These are phyloP conservation scores for Myotis planiceps DNA, from an alignment of 2,797 vertebrate species.

Conservation along the genomic window DNA sequence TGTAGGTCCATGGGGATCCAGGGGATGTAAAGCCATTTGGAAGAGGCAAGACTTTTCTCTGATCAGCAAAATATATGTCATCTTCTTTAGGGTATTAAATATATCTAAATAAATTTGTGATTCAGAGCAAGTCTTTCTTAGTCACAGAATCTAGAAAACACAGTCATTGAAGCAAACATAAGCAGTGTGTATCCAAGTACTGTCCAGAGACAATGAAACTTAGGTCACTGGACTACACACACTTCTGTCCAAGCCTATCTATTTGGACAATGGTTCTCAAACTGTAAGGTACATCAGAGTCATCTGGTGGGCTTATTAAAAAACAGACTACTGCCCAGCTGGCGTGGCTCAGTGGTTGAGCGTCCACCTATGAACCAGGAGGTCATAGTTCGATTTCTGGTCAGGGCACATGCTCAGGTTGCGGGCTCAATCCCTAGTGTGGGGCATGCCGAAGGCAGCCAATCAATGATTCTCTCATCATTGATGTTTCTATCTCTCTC, in stretches of 20 bases:
- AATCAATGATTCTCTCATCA: no score
- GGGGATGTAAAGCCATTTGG: neutral
- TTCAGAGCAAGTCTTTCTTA: neutral
- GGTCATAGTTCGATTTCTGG: no score
- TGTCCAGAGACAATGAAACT: neutral
- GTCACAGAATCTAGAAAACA: neutral
- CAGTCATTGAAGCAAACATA: neutral
- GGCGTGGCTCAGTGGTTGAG: no score
- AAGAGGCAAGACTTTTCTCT: neutral
- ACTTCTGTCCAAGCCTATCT: neutral
- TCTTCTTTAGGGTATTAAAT: neutral
- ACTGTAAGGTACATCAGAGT: neutral
- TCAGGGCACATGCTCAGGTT: no score
- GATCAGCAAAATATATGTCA: neutral
- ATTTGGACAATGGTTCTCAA: neutral
- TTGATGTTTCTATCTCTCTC: no score
- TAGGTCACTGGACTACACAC: neutral
- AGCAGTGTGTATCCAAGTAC: neutral
- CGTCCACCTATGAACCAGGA: no score
- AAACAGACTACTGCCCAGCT: neutral
- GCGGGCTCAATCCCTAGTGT: no score
- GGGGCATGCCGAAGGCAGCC: no score
- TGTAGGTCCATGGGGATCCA: neutral
- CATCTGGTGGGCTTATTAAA: neutral
- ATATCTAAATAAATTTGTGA: neutral